Evolutionary conservation across 2,888 invertebrate species (phyloP), one percentile per base, ranked within the genome.

Genomic region (Sinodicranocentrus sp.): DNA sequence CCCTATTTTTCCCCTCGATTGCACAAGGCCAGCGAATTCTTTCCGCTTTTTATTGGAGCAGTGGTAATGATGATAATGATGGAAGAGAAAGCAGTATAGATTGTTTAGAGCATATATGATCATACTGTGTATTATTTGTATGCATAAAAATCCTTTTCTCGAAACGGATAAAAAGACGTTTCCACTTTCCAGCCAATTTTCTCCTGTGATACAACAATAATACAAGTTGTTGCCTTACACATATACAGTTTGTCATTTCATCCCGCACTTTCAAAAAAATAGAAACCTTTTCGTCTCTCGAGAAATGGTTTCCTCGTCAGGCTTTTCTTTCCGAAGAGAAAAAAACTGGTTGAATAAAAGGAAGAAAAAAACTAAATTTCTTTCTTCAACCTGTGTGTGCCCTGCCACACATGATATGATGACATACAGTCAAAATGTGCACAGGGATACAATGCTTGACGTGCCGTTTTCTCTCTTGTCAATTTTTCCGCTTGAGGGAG

Each of bases 51-150:
- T 57, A 57, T 57, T 25, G 23, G 57, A 57, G 19, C 25, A 13
- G 23, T 57, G 57, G 57, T n/a, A 57, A 25, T 23, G 57, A 70
- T 54, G 44, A 43, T 44, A 48, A 73, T 43, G 54, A 26, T 15
- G 59, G n/a, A 25, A 25, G 61, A 19, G 19, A 25, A 43, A 59
- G 48, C 13, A 73, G 48, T 57, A 57, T 6, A 57, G 13, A 23
- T 25, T 57, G 57, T 13, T 5, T 8, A 48, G 25, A 57, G 25
- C 25, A 57, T 23, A 23, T 57, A 25, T 23, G 25, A 3, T 2
- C 57, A 57, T 3, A 6, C 52, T 1, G 1, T 17, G 13, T 25
- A 25, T 1, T 10, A 25, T 13, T 21, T 13, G 10, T 5, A 57
- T 21, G 23, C 1, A 57, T 25, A 10, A 19, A 48, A 52, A 8